phyloP scores from a whole-genome alignment of 2,797 vertebrate species.

The Hippopotamyrus pictus region DNA sequence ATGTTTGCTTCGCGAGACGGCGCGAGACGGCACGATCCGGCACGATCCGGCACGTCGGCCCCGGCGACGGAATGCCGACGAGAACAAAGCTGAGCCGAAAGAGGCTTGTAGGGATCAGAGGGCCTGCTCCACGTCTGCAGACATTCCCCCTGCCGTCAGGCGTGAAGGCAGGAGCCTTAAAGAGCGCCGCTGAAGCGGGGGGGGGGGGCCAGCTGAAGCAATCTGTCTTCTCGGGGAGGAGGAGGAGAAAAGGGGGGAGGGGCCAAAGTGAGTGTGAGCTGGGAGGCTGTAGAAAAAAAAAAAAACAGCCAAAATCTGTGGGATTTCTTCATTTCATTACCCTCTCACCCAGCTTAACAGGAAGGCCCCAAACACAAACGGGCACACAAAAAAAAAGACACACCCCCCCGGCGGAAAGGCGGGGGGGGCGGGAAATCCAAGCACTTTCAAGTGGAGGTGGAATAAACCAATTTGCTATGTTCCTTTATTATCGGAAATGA shows the following conservation, averaged over 20 bases:
- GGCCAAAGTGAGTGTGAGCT: slow-evolving; percentile 47
- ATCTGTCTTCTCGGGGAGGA: slow-evolving; percentile 40
- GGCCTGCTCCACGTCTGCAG: slow-evolving; percentile 45
- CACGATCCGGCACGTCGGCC: slow-evolving; percentile 20
- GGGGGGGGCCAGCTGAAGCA: slow-evolving; percentile 56
- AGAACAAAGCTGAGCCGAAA: slow-evolving; percentile 37
- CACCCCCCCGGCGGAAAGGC: not conserved
- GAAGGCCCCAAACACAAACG: slow-evolving; percentile 53
- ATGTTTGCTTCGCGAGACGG: slow-evolving; percentile 43
- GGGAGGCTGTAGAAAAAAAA: slow-evolving; percentile 55
- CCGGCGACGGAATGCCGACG: slow-evolving; percentile 37
- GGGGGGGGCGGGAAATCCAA: slow-evolving; percentile 8
- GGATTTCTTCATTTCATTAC: slow-evolving; percentile 48
- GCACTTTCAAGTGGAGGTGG: slow-evolving; percentile 31
- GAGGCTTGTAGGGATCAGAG: slow-evolving; percentile 42
- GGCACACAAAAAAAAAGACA: not conserved
- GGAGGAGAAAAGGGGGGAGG: slow-evolving; percentile 9
- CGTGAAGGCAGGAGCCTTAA: slow-evolving; percentile 41
- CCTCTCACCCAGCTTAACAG: slow-evolving; percentile 42
- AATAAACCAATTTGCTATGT: not conserved
- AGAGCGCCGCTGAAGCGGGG: slow-evolving; percentile 50
- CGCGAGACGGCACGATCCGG: slow-evolving; percentile 32
- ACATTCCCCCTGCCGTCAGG: slow-evolving; percentile 46
- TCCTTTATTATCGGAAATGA: not conserved
- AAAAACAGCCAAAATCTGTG: slow-evolving; percentile 62